Evolutionary conservation across 2,113 vertebrate genomes (phyloP).

Genomic region (Syngnathoides biaculeatus): DNA sequence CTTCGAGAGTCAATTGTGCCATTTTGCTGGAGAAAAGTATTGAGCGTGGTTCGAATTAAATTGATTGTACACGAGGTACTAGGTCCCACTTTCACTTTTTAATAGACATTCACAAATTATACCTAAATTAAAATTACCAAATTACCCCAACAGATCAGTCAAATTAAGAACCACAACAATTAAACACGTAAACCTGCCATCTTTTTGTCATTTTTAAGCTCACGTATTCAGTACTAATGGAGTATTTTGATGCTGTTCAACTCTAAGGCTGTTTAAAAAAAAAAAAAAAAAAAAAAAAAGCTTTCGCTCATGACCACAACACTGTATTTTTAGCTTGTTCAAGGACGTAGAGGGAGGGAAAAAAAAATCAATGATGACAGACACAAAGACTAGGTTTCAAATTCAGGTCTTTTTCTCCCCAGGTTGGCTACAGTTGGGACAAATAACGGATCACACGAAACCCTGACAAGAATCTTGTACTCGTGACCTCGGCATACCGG

Average conservation of each 20-base stretch:
- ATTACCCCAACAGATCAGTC: not conserved
- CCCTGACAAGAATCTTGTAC: not conserved
- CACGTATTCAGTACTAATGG: too few relatives aligned
- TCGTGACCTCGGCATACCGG: not conserved
- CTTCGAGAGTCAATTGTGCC: too few relatives aligned
- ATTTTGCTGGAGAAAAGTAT: too few relatives aligned
- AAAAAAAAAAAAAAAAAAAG: constrained; percentile 25
- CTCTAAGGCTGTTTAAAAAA: constrained; percentile 4
- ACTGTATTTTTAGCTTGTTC: constrained; percentile 60
- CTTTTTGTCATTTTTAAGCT: not conserved
- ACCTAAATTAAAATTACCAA: not conserved
- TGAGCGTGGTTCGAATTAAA: too few relatives aligned
- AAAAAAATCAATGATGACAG: constrained; percentile 60
- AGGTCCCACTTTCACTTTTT: not conserved
- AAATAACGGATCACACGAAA: constrained; percentile 33
- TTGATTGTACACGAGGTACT: too few relatives aligned
- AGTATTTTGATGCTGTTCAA: not conserved
- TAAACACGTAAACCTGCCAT: not conserved
- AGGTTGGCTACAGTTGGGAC: constrained; percentile 35
- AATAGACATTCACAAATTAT: not conserved
- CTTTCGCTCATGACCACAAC: constrained; percentile 23
- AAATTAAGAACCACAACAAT: not conserved
- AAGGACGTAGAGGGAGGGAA: constrained; percentile 30
- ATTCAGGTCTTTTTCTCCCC: constrained; percentile 25
- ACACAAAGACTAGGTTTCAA: constrained; percentile 51